Conservation (phyloP, 2,888 invertebrate genomes). For the Abrostola triplasia region DNA sequence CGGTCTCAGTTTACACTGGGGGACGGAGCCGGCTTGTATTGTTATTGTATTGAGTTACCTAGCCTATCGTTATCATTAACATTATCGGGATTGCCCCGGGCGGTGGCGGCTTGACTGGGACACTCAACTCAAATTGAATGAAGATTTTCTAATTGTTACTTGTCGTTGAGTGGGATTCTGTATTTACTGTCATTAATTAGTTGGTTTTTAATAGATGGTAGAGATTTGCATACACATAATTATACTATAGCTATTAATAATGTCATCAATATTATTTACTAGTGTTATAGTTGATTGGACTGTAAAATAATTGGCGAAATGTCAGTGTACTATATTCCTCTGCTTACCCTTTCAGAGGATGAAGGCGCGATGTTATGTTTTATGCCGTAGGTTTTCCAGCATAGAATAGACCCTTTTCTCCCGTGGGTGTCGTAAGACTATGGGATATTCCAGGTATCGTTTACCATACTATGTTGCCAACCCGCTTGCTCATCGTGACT, state of each 20-base stretch:
- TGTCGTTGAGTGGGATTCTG: neutral
- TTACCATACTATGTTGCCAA: no score
- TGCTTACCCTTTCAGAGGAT: no score
- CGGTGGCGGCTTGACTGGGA: neutral
- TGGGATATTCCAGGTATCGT: no score
- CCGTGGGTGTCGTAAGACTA: no score
- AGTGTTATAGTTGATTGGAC: neutral
- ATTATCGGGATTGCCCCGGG: constrained; percentile 37
- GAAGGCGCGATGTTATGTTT: no score
- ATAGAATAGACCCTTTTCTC: no score
- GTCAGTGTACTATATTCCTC: no score
- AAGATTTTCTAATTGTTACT: neutral
- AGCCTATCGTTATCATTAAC: constrained; percentile 53
- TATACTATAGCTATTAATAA: neutral
- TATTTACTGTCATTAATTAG: neutral
- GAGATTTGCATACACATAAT: no score
- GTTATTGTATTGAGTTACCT: constrained; percentile 55
- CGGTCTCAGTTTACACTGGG: constrained; percentile 56
- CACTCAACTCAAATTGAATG: neutral
- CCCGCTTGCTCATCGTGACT: no score
- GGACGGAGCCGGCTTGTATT: constrained; percentile 42
- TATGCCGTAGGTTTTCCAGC: no score
- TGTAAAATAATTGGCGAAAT: no score
- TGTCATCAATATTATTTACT: neutral
- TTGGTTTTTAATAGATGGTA: no score